Conservation (phyloP, 1,140 invertebrate genomes). For the Euwallacea similis region DNA sequence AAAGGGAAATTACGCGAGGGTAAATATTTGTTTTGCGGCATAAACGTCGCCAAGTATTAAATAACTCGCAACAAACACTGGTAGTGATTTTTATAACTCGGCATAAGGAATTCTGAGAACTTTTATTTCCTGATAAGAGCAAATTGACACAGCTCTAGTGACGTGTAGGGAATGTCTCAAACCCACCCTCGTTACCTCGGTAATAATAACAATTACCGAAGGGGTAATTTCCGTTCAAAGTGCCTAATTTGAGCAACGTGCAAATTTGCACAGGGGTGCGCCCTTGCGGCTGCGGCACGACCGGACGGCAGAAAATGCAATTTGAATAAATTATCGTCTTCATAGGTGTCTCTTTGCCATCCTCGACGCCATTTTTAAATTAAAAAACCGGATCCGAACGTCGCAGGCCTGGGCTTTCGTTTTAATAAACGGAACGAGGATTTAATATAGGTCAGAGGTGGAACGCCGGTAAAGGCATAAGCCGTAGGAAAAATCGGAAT, state of each 20-base stretch:
- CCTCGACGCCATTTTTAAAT: constrained; percentile 22
- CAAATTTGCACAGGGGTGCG: constrained; percentile 17
- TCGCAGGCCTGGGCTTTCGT: constrained; percentile 13
- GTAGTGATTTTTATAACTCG: background rate
- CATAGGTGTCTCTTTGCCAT: constrained; percentile 29
- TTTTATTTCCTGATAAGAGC: background rate
- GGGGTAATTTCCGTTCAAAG: constrained; percentile 11
- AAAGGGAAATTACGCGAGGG: constrained; percentile 8
- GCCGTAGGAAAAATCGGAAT: no score
- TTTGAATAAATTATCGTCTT: constrained; percentile 35
- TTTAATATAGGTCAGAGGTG: constrained; percentile 18
- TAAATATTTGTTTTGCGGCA: constrained; percentile 7
- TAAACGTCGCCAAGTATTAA: constrained; percentile 6
- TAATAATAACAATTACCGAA: constrained; percentile 10
- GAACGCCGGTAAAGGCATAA: background rate
- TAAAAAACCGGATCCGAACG: constrained; percentile 23
- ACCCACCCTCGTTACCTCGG: background rate
- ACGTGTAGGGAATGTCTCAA: background rate
- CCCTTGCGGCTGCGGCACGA: background rate
- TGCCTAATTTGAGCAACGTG: constrained; percentile 15
- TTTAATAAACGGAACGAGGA: constrained; percentile 27
- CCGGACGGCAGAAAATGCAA: constrained; percentile 31
- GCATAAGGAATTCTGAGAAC: background rate
- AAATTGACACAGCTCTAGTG: no score
- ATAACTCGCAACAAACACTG: background rate